A percentile compares a stretch with the other conserved stretches of the same genome.
Evolutionary conservation across 1,140 invertebrate genomes (phyloP).

Genomic region (Tetramorium simillimum): DNA sequence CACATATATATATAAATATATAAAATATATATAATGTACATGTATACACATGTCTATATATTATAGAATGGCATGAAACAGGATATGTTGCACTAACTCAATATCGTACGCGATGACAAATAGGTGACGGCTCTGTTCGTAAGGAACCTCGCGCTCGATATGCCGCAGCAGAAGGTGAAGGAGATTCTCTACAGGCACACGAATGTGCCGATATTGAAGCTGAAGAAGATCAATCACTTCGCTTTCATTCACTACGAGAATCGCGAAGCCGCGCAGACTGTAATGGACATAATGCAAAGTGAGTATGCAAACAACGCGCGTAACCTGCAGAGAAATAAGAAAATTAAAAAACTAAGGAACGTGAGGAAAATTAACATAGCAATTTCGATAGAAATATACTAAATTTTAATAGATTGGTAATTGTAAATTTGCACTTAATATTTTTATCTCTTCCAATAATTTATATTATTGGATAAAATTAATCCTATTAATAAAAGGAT

Average conservation of each 20-base stretch:
- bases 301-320: constrained; percentile 58
- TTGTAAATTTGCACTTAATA: background rate
- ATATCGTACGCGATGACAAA: constrained; percentile 32
- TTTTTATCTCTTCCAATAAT: background rate
- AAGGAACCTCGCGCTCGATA: constrained; percentile 79
- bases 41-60: background rate
- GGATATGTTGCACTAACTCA: constrained; percentile 23
- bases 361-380: background rate
- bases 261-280: constrained; percentile 78
- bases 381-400: background rate
- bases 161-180: constrained; percentile 78
- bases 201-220: constrained; percentile 80
- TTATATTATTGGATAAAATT: background rate
- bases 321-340: background rate
- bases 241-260: constrained; percentile 83
- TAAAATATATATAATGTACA: too few relatives aligned
- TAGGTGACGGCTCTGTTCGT: constrained; percentile 83
- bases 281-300: constrained; percentile 80
- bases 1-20: background rate
- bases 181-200: constrained; percentile 80
- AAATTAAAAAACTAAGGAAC: background rate
- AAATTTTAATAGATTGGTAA: background rate
- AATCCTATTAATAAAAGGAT: background rate
- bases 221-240: constrained; percentile 85
- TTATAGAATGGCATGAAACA: background rate